Conservation (phyloP, 2,888 invertebrate genomes). For the Monochamus alternatus region DNA sequence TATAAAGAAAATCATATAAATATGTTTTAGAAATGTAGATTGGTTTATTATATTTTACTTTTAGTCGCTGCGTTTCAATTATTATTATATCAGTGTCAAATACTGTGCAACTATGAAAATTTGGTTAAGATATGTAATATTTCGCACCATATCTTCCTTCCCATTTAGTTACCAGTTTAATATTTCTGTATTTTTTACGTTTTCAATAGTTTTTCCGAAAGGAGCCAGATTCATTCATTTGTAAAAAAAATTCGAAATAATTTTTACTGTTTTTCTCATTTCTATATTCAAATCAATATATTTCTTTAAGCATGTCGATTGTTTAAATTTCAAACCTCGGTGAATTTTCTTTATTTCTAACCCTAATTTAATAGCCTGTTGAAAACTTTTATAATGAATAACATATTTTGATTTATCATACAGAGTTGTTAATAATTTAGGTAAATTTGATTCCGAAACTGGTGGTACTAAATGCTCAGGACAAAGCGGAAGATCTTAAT, state of each 20-base stretch:
- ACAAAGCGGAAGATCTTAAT: conserved; percentile 5
- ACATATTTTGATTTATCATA: conserved; percentile 1
- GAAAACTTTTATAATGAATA: background rate
- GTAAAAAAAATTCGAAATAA: conserved; percentile 48
- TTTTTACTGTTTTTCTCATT: conserved; percentile 35
- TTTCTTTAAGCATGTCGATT: background rate
- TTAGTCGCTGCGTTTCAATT: conserved; percentile 47
- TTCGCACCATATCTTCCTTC: conserved; percentile 40
- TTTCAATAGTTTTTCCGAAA: conserved; percentile 51
- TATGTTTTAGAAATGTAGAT: conserved; percentile 55
- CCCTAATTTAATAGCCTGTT: background rate
- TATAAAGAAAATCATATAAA: conserved; percentile 54
- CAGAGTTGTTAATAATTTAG: conserved; percentile 12
- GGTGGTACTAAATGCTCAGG: background rate
- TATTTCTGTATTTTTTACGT: conserved; percentile 42
- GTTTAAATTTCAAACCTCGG: no score
- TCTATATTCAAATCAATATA: conserved; percentile 7
- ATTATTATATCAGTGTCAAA: conserved; percentile 17
- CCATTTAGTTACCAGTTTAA: conserved; percentile 35
- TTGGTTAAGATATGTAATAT: conserved; percentile 46
- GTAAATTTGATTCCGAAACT: background rate
- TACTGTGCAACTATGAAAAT: conserved; percentile 43
- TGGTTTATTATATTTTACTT: conserved; percentile 51
- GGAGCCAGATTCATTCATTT: conserved; percentile 49
- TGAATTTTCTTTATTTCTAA: background rate